Base-by-base conservation (phyloP, 2,113 vertebrate genomes). In the Onychostruthus taczanowskii region DNA sequence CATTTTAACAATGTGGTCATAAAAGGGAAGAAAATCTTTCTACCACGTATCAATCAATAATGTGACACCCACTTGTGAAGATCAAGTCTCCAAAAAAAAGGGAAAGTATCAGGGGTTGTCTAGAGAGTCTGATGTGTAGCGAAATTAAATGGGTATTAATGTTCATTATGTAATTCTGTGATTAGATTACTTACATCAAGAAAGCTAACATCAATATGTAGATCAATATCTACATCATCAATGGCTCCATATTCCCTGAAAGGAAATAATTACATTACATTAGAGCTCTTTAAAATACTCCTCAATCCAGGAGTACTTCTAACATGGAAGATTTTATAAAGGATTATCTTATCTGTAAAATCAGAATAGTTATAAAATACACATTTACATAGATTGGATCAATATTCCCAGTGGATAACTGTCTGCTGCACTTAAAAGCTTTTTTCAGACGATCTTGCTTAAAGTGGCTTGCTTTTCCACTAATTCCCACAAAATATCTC, bases 161-260 rank as follows among this genome's bases (percentile, higher is more conserved):
- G 81, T 84, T 95, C 58, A 78, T 92, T 83, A 84, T 55, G 50
- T 37, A 86, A 84, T 85, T 41, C 28, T 90, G 50, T 77, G 47
- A 96, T 97, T 95, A 95, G 73, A 87, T 94, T 97, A 99, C 99
- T 99, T 98, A 99, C 99, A 97, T 99, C 99, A 93, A 99, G 98
- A 97, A 99, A 99, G 97, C 98, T 99, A 97, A 99, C 98, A 97
- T 99, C 98, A 92, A 99, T 98, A 96, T 99, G 98, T 87, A 99
- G 97, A 97, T 99, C 99, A 96, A 99, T 99, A 97, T 99, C 99
- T 96, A 99, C 99, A 97, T 99, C 99, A 98, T 99, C 98, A 97
- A 99, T 99, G 97, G 98, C 98, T 98, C 98, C 99, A 95, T 99
- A 99, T 98, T 99, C 99, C 98, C 99, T 99, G 96, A 90, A 98